A percentile compares a stretch with the other conserved stretches of the same genome.
Conservation (phyloP, 2,888 invertebrate genomes). For the Hemicrepidius hirtus region DNA sequence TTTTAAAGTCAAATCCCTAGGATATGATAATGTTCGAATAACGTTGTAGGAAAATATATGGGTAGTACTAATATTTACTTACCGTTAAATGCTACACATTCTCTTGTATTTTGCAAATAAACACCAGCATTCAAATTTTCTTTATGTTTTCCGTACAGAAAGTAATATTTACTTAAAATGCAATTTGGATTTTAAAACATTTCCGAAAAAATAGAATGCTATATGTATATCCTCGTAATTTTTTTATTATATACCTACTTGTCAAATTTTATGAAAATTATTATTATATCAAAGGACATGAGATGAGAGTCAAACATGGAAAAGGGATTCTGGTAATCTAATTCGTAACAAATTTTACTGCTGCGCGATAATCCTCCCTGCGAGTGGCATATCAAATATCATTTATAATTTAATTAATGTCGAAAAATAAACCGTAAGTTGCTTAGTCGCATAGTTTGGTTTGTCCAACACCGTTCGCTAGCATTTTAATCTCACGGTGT, state of each 20-base stretch:
- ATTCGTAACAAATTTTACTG: not conserved
- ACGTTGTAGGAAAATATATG: slow-evolving; percentile 11
- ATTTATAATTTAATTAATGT: slow-evolving; percentile 23
- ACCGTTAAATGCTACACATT: not conserved
- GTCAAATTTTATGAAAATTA: not conserved
- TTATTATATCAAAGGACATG: slow-evolving; percentile 8
- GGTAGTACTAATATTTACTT: slow-evolving; percentile 13
- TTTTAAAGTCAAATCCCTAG: slow-evolving; percentile 12
- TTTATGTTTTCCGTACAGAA: no score
- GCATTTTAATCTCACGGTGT: slow-evolving; percentile 30
- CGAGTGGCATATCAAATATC: slow-evolving; percentile 12
- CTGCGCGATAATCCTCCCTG: slow-evolving; percentile 1
- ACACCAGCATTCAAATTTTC: not conserved
- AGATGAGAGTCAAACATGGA: not conserved
- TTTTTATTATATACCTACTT: no score
- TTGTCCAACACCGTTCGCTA: slow-evolving; percentile 14
- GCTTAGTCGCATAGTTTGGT: slow-evolving; percentile 20
- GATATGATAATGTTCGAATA: slow-evolving; percentile 18
- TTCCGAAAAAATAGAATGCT: no score
- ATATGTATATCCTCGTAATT: not conserved
- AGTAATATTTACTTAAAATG: no score
- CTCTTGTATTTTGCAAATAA: slow-evolving; percentile 3
- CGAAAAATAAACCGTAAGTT: slow-evolving; percentile 31
- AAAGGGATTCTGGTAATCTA: slow-evolving; percentile 13
- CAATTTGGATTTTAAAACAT: no score